Conservation (phyloP, 1,140 invertebrate genomes). For the Trichonephila clavipes region DNA sequence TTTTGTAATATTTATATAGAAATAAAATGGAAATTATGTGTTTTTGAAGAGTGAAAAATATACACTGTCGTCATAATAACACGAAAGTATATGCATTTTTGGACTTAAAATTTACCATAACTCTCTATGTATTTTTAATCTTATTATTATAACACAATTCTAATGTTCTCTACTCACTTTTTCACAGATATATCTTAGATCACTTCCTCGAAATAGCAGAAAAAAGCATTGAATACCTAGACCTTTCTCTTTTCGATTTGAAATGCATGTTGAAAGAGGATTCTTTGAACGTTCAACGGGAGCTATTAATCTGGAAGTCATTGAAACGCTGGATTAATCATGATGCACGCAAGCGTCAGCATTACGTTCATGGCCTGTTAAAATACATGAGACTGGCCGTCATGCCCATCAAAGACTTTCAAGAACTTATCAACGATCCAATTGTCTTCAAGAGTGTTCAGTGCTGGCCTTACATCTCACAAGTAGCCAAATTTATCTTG, state of each 20-base stretch:
- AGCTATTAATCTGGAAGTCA: slow-evolving; percentile 29
- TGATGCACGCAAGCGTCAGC: not conserved
- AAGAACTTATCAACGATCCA: not conserved
- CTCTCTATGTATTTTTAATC: no score
- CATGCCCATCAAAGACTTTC: not conserved
- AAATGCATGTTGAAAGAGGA: slow-evolving; percentile 4
- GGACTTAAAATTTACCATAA: no score
- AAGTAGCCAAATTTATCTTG: slow-evolving; percentile 13
- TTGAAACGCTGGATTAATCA: slow-evolving; percentile 15
- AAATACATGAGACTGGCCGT: not conserved
- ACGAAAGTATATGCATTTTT: no score
- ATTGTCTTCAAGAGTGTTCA: not conserved
- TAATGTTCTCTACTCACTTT: not conserved
- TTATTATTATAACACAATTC: no score
- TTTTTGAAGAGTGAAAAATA: no score
- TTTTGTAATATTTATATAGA: no score
- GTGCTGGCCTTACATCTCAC: not conserved
- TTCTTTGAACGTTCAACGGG: slow-evolving; percentile 1
- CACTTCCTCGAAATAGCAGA: not conserved
- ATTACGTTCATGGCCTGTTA: not conserved
- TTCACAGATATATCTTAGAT: not conserved
- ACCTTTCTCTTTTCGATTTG: not conserved
- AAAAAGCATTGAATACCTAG: not conserved
- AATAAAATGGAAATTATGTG: no score
- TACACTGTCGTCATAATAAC: no score